Evolutionary conservation across 2,888 invertebrate genomes (phyloP), one percentile per base, ranked within the genome.

Genomic region (Drosophila mimetica): DNA sequence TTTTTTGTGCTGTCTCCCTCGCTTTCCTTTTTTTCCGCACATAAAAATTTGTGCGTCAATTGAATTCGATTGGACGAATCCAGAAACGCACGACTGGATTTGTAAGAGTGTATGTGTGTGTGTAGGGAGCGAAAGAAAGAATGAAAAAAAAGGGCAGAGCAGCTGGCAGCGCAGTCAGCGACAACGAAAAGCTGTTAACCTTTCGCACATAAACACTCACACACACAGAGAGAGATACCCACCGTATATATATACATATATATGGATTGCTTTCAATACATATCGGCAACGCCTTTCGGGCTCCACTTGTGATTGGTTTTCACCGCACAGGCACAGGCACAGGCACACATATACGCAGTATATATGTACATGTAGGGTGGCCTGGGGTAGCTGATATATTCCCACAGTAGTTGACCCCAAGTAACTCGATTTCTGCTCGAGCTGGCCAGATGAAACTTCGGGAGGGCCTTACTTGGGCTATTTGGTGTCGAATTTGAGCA

Each of bases 1-100:
- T 39, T 39, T 37, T 37, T 39, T 39, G 11, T 9, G 39, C 13
- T 39, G 18, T 60, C 73, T 46, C 44, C 39, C 50, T 73, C 36
- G 42, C 47, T 16, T 41, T 70, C 46, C 47, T 51, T 66, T 51
- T 28, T 67, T 72, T 69, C 52, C 60, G 57, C 58, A 82, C 83
- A 82, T 86, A 88, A 82, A 89, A 89, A 90, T 90, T 63, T 86
- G 90, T 86, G 90, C 89, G 90, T 89, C 90, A 90, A 90, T 90
- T 90, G 90, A 88, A 90, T 90, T 90, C 90, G 90, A 90, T 90
- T 90, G 90, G 90, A 78, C 89, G 87, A 87, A 73, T 57, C 57
- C 61, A 71, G 73, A 71, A 53, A 72, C 76, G 83, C 86, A 79
- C 77, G 79, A 77, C 32, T 41, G 47, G 20, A 34, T 25, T 50